These are phyloP conservation scores for Telmatherina bonti DNA, from an alignment of 2,797 vertebrate genomes.

Conservation along the genomic window DNA sequence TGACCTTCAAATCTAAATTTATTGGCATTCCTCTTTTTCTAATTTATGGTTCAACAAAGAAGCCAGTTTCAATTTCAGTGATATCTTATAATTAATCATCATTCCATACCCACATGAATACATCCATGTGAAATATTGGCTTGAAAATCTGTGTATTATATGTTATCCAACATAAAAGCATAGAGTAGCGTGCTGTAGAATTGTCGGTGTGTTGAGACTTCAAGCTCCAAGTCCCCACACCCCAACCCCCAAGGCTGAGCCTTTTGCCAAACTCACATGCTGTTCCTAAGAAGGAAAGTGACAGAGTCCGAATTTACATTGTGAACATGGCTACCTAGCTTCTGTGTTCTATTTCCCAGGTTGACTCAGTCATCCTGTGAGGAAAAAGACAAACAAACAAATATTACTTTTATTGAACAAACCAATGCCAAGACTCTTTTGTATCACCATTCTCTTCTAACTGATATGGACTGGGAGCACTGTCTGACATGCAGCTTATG, in stretches of 20 bases:
- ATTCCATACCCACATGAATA: constrained; percentile 29
- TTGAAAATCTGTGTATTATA: constrained; percentile 23
- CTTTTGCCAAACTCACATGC: constrained; percentile 58
- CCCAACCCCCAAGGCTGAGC: constrained; percentile 43
- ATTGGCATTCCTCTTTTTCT: constrained; percentile 38
- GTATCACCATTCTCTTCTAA: constrained; percentile 29
- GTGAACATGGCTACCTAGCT: constrained; percentile 60
- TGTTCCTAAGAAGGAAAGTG: constrained; percentile 56
- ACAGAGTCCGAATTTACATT: constrained; percentile 63
- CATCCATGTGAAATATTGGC: constrained; percentile 37
- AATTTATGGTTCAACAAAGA: constrained; percentile 12
- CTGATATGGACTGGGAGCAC: constrained; percentile 26
- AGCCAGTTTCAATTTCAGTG: background rate
- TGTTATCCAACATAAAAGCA: constrained; percentile 35
- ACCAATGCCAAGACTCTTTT: constrained; percentile 38
- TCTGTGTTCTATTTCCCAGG: constrained; percentile 69
- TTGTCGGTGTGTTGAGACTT: constrained; percentile 40
- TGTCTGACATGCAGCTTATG: constrained; percentile 3
- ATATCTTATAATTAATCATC: constrained; percentile 14
- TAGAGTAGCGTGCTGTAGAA: constrained; percentile 7
- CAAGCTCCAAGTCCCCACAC: constrained; percentile 48
- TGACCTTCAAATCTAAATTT: constrained; percentile 52
- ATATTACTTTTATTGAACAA: constrained; percentile 48
- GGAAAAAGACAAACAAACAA: constrained; percentile 11
- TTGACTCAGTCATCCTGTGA: constrained; percentile 71